Evolutionary conservation across 2,888 invertebrate species (phyloP).

Genomic region (Allophyes oxyacanthae): DNA sequence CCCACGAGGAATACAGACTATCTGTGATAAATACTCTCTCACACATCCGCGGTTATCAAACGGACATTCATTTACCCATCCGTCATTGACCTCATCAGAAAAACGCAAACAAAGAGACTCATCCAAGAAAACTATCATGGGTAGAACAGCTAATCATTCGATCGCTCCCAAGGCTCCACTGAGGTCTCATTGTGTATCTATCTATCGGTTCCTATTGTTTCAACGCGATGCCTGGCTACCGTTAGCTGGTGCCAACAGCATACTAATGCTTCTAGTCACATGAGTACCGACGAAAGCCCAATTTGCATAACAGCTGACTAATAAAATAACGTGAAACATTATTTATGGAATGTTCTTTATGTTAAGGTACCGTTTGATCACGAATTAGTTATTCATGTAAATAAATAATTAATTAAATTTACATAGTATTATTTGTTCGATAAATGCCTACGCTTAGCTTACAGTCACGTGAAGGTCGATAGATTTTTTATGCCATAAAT

Average conservation of each 20-base stretch:
- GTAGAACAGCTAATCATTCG: conserved; percentile 31
- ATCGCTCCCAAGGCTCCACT: conserved; percentile 41
- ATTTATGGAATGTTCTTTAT: conserved; percentile 27
- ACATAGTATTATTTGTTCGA: background rate
- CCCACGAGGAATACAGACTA: conserved; percentile 1
- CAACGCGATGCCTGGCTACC: conserved; percentile 64
- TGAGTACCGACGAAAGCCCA: conserved; percentile 45
- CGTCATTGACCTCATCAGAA: conserved; percentile 19
- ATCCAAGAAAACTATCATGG: conserved; percentile 16
- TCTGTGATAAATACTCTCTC: conserved; percentile 7
- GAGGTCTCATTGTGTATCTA: conserved; percentile 32
- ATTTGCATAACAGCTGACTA: conserved; percentile 55
- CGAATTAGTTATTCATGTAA: background rate
- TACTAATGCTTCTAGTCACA: conserved; percentile 61
- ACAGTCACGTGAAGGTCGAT: too few relatives aligned
- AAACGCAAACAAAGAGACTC: conserved; percentile 36
- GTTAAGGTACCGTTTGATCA: conserved; percentile 14
- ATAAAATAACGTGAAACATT: conserved; percentile 38
- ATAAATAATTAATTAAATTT: background rate
- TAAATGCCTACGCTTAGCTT: too few relatives aligned
- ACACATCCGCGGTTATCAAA: conserved; percentile 12
- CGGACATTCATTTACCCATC: conserved; percentile 6
- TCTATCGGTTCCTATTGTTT: conserved; percentile 62
- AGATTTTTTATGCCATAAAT: too few relatives aligned
- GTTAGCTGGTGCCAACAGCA: conserved; percentile 68